phyloP scores from a whole-genome alignment of 2,888 invertebrate genomes.

The Octonoba sinensis region DNA sequence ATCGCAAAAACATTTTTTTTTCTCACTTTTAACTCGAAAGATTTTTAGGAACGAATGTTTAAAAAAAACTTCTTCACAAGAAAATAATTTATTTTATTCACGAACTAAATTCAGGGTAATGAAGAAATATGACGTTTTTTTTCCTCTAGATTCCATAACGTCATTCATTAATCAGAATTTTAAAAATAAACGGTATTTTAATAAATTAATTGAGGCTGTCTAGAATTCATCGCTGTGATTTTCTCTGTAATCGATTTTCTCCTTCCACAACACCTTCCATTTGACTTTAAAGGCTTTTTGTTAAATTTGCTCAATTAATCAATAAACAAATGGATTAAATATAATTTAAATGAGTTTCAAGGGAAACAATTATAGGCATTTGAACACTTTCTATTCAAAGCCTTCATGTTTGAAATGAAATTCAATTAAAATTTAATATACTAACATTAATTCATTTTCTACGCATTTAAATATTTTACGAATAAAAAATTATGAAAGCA shows the following conservation, averaged over 20 bases:
- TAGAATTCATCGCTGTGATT: conserved; percentile 44
- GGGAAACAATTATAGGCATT: no score
- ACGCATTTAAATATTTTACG: no score
- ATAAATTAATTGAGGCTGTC: conserved; percentile 62
- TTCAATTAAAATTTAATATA: no score
- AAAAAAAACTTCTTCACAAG: conserved; percentile 43
- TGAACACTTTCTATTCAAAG: no score
- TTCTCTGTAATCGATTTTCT: conserved; percentile 8
- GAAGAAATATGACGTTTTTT: conserved; percentile 62
- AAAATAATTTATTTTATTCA: conserved; percentile 63
- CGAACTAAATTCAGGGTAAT: conserved; percentile 60
- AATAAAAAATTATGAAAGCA: no score
- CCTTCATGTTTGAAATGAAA: no score
- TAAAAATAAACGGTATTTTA: conserved; percentile 64
- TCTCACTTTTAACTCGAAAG: conserved; percentile 31
- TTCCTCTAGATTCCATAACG: conserved; percentile 37
- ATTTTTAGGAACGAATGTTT: conserved; percentile 50
- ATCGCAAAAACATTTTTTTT: conserved; percentile 56
- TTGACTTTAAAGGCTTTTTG: no score
- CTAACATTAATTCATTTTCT: no score
- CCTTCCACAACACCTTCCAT: not conserved
- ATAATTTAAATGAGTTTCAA: no score
- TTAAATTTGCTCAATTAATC: no score
- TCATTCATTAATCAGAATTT: conserved; percentile 59
- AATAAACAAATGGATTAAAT: no score